Evolutionary conservation across 2,888 invertebrate genomes (phyloP).

Genomic region (Amblyjoppa fuscipennis): DNA sequence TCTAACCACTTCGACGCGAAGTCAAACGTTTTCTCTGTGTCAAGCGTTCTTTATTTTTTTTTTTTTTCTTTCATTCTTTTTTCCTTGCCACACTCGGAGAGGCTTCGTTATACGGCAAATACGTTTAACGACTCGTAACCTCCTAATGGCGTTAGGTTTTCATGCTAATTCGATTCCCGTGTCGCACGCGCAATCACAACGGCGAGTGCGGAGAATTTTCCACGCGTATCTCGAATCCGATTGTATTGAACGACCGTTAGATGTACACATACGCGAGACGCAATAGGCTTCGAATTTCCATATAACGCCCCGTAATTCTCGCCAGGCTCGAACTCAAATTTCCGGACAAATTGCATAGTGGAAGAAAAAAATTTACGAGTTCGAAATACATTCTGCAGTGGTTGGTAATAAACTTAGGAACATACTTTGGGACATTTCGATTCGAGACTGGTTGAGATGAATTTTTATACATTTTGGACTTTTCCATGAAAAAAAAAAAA

Average conservation of each 20-base stretch:
- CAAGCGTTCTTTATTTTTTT: slow-evolving; percentile 19
- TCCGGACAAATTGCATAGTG: neutral
- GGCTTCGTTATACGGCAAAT: slow-evolving; percentile 52
- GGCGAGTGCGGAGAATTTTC: slow-evolving; percentile 24
- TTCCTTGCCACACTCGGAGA: neutral
- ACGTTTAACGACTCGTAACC: slow-evolving; percentile 63
- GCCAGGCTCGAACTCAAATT: neutral
- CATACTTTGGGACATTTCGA: neutral
- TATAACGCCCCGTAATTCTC: neutral
- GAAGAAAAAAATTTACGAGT: neutral
- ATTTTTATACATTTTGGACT: too few species aligned
- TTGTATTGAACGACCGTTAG: slow-evolving; percentile 22
- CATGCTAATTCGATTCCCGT: slow-evolving; percentile 80
- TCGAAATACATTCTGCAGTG: neutral
- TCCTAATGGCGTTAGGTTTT: slow-evolving; percentile 68
- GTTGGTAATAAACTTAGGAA: neutral
- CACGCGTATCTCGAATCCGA: neutral
- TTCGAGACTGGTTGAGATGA: too few species aligned
- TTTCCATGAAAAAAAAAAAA: too few species aligned
- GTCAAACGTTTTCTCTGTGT: slow-evolving; percentile 55
- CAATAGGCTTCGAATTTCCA: slow-evolving; percentile 12
- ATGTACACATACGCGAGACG: neutral
- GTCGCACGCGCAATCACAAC: slow-evolving; percentile 67
- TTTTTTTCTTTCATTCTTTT: neutral
- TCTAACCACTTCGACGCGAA: slow-evolving; percentile 7